These are phyloP conservation scores for Equus quagga DNA, from an alignment of 2,113 vertebrate genomes.

Conservation along the genomic window DNA sequence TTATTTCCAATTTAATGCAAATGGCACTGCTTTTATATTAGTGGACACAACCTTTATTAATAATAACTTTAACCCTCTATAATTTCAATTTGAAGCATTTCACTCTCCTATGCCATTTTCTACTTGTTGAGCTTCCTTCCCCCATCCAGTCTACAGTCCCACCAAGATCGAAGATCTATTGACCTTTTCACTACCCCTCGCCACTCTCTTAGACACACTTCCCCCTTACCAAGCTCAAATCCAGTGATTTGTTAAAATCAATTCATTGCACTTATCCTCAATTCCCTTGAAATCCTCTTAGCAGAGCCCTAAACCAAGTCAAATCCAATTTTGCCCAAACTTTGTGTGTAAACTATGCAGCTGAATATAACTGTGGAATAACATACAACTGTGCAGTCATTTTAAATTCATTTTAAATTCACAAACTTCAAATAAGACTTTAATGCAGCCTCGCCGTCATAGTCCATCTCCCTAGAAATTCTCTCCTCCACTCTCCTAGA, in stretches of 20 bases:
- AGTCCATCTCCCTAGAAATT: no score
- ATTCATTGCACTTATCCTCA: background rate
- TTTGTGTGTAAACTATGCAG: background rate
- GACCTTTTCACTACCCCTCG: background rate
- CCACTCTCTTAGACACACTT: background rate
- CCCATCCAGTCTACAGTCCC: background rate
- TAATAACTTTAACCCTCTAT: background rate
- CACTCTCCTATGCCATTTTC: background rate
- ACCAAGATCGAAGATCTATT: no score
- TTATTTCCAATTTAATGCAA: background rate
- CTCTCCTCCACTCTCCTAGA: background rate
- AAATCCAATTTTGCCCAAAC: background rate
- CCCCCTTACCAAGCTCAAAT: background rate
- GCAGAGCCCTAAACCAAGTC: background rate
- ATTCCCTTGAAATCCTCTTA: background rate
- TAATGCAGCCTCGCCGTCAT: background rate
- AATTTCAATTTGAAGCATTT: background rate
- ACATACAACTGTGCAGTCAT: background rate
- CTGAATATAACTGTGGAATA: background rate
- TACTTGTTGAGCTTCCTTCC: background rate
- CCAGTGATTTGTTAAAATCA: background rate
- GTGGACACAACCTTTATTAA: background rate
- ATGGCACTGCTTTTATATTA: background rate
- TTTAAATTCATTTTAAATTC: background rate
- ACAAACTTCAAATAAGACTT: background rate